These are phyloP conservation scores for Cenopis cana DNA, from an alignment of 2,888 invertebrate species.

Conservation along the genomic window DNA sequence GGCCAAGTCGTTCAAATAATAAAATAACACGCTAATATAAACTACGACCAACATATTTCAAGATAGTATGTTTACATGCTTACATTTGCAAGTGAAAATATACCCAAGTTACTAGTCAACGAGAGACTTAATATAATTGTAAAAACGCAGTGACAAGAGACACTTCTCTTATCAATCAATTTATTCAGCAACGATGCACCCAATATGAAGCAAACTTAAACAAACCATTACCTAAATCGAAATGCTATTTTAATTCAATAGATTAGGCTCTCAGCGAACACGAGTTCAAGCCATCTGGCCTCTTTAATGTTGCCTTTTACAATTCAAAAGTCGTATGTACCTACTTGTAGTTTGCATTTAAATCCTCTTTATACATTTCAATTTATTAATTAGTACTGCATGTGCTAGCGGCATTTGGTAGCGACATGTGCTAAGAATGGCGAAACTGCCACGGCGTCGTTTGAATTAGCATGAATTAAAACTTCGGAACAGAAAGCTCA, in stretches of 20 bases:
- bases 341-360: neutral
- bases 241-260: neutral
- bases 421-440: conserved; percentile 31
- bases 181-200: neutral
- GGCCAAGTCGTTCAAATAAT: neutral
- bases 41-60: neutral
- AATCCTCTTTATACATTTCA: neutral
- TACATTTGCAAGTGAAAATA: neutral
- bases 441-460: conserved; percentile 25
- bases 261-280: neutral
- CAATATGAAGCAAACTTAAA: neutral
- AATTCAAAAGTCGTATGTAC: neutral
- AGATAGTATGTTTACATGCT: neutral
- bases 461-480: conserved; percentile 38
- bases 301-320: neutral
- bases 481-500: conserved; percentile 33
- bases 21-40: neutral
- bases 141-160: neutral
- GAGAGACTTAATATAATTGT: neutral
- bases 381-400: neutral
- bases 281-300: conserved; percentile 17
- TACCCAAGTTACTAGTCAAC: neutral
- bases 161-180: neutral
- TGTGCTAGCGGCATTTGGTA: conserved; percentile 20
- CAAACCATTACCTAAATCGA: conserved; percentile 3